Evolutionary conservation across 2,797 vertebrate species (phyloP).

Genomic region (Phrynocephalus forsythii): DNA sequence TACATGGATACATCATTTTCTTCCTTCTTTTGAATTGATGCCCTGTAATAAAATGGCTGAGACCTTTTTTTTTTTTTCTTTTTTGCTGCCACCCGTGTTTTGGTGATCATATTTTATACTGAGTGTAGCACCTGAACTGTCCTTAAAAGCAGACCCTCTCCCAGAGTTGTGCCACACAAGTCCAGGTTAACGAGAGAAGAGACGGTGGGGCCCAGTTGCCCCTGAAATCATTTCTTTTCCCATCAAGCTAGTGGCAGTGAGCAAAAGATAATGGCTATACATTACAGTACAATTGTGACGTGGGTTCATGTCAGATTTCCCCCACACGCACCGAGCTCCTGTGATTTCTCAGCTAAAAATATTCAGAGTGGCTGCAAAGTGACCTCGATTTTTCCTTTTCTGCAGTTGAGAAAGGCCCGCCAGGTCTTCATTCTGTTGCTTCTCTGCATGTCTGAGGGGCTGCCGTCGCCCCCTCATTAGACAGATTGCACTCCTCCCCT

Average conservation of each 20-base stretch:
- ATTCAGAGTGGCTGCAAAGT: not conserved
- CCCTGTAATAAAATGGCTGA: not conserved
- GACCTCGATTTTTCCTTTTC: not conserved
- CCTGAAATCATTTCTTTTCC: not conserved
- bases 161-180: too few relatives aligned
- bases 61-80: too few relatives aligned
- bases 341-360: not conserved
- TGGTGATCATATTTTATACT: not conserved
- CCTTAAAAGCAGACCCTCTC: not conserved
- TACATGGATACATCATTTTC: too few relatives aligned
- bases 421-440: not conserved
- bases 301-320: not conserved
- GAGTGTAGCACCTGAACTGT: not conserved
- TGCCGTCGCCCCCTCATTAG: not conserved
- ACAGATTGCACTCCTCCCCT: not conserved
- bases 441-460: not conserved
- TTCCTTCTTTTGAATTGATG: too few relatives aligned
- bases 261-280: not conserved
- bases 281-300: not conserved
- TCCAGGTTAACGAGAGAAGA: too few relatives aligned
- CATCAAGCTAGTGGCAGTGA: not conserved
- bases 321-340: not conserved
- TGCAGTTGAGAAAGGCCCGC: not conserved
- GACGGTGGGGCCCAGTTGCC: not conserved
- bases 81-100: not conserved